These are phyloP conservation scores for Amphiprion clarkii DNA, from an alignment of 2,797 vertebrate species.

Conservation along the genomic window DNA sequence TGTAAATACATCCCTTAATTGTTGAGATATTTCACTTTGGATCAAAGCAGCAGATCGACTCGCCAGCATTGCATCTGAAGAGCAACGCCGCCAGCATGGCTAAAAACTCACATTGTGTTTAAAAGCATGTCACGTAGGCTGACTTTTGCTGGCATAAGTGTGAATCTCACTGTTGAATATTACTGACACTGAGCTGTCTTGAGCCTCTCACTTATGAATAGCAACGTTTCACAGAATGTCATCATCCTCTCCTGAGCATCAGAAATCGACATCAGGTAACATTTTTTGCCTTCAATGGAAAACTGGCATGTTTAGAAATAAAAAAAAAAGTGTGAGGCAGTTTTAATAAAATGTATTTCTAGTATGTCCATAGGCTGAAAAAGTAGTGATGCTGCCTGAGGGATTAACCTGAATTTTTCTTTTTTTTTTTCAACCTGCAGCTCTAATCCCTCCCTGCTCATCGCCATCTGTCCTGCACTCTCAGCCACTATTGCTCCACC, in stretches of 20 bases:
- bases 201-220: conserved; percentile 63
- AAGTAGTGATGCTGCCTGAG: conserved; percentile 31
- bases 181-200: conserved; percentile 47
- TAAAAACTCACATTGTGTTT: conserved; percentile 10
- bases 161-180: conserved; percentile 52
- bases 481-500: conserved; percentile 29
- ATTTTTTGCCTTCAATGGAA: conserved; percentile 17
- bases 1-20: too few species aligned
- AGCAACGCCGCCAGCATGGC: too few species aligned
- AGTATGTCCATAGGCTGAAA: conserved; percentile 16
- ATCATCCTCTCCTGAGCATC: conserved; percentile 64
- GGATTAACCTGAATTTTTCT: conserved; percentile 61
- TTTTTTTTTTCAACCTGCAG: conserved; percentile 54
- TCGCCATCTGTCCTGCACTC: conserved; percentile 71
- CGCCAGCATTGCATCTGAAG: too few species aligned
- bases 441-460: conserved; percentile 67
- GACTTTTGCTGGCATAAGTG: conserved; percentile 45
- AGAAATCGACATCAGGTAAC: conserved; percentile 54
- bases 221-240: conserved; percentile 72
- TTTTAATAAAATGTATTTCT: conserved; percentile 24
- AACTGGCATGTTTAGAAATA: conserved; percentile 11
- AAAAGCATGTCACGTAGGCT: conserved; percentile 48
- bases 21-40: too few species aligned
- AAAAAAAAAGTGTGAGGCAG: conserved; percentile 2
- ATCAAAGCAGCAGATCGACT: too few species aligned